Base-by-base conservation (phyloP, 2,888 invertebrate species). In the Andrena minutula region DNA sequence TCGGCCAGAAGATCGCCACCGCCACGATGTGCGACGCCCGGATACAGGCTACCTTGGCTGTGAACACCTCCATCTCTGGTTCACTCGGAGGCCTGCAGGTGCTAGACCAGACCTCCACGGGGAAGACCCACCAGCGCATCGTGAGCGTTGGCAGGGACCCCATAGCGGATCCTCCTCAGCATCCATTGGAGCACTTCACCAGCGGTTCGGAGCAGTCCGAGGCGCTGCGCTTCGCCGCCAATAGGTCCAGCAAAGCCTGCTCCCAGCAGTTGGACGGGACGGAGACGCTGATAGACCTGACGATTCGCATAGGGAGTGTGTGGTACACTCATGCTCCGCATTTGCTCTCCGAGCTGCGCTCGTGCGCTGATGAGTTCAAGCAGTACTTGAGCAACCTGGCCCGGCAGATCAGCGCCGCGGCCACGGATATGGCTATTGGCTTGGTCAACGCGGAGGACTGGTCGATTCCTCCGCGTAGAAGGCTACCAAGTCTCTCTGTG, bases 311-410 rank as follows among this genome's bases (percentile, higher is more conserved):
- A 12, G 94, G 92, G 0, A 93, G 93, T 51, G 97, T 99, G 76
- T 98, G 98, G 96, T 99, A 99, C 94, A 98, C 98, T 3, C 99
- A 99, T 94, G 98, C 98, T 70, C 97, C 98, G 0, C 96, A 96
- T 86, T 96, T 99, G 91, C 95, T 99, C 73, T 95, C 96, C 47
- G 99, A 99, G 93, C 94, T 99, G 80, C 96, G 97, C 89, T 97
- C 97, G 53, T 99, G 99, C 94, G 97, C 98, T 12, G 96, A 97
- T 16, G 98, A 98, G 94, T 98, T 99, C 94, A 97, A 97, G 92
- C 97, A 98, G 92, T 98, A 98, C 94, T 95, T 97, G 88, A 96
- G 97, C 73, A 97, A 97, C 93, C 95, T 98, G 85, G 98, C 98
- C 16, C 95, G 96, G 72, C 97, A 98, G 69, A 97, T 99, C 88